Evolutionary conservation across 1,140 invertebrate species (phyloP), one percentile per base, ranked within the genome.

Genomic region (Eueides isabella): DNA sequence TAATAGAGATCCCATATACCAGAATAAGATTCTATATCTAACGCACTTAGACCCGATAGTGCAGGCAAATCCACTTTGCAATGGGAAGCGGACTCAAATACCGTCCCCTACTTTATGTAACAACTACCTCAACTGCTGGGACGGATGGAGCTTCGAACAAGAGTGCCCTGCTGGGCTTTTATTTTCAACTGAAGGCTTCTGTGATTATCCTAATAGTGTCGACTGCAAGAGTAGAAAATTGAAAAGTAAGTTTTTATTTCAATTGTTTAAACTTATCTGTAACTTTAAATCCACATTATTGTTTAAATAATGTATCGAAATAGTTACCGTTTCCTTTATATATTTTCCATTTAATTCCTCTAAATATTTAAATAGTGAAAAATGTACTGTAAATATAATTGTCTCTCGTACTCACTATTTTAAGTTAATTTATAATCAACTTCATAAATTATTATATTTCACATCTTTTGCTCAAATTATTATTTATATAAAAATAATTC

Each of bases 111-210:
- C 91, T 11, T 92, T 93, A 11, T 96, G 96, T 80, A 94, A 94
- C 28, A 95, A 94, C 79, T 96, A 95, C 82, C 75, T 96, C 0
- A 96, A 96, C 81, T 96, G 96, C 75, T 96, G 96, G 96, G 95
- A 96, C 77, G 96, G 95, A 1, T 92, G 94, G 48, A 95, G 94
- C 0, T 89, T 95, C 6, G 96, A 96, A 76, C 95, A 96, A 81
- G 91, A 94, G 12, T 96, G 96, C 78, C 95, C 95, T 0, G 83
- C 85, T 14, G 95, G 94, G 11, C 80, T 96, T 0, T 82, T 95
- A 0, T 96, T 96, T 83, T 95, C 94, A 16, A 93, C 91, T 19
- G 81, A 92, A n/a, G 94, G 89, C 1, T 95, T 94, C 70, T 96
- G 96, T 75, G 96, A 96, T 75, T 96, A 95, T 77, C 85, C 93